These are phyloP conservation scores for Nyleta sp. DNA, from an alignment of 2,888 invertebrate species.

Conservation along the genomic window DNA sequence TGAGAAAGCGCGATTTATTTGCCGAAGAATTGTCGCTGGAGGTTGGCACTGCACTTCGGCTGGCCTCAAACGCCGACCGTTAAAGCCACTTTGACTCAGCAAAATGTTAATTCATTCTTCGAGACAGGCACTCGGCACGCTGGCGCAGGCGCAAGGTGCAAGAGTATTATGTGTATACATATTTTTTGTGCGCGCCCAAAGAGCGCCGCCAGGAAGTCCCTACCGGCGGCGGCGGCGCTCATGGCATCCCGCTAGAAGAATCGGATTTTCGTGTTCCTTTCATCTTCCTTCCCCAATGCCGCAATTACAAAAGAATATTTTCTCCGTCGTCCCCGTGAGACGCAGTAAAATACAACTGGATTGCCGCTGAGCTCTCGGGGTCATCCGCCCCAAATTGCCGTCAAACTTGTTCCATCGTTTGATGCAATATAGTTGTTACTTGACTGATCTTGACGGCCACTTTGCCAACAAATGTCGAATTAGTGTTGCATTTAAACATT, in stretches of 20 bases:
- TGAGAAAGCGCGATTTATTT: slow-evolving; percentile 52
- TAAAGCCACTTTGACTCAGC: slow-evolving; percentile 67
- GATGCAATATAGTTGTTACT: slow-evolving; percentile 48
- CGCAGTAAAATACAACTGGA: slow-evolving; percentile 41
- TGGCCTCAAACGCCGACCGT: slow-evolving; percentile 50
- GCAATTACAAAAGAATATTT: slow-evolving; percentile 61
- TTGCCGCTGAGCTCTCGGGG: slow-evolving; percentile 11
- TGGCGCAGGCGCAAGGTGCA: slow-evolving; percentile 60
- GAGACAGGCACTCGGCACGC: slow-evolving; percentile 55
- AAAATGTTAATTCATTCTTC: slow-evolving; percentile 68
- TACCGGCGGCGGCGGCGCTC: slow-evolving; percentile 39
- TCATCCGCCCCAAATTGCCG: slow-evolving; percentile 36
- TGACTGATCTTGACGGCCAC: slow-evolving; percentile 40
- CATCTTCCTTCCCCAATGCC: slow-evolving; percentile 49
- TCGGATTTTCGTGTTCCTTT: slow-evolving; percentile 62
- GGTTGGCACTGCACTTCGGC: slow-evolving; percentile 45
- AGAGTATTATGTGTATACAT: slow-evolving; percentile 62
- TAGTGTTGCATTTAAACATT: slow-evolving; percentile 34
- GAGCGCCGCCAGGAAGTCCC: slow-evolving; percentile 61
- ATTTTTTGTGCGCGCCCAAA: slow-evolving; percentile 55
- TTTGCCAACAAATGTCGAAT: slow-evolving; percentile 42
- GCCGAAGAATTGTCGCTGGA: slow-evolving; percentile 48
- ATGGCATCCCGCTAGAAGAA: slow-evolving; percentile 45
- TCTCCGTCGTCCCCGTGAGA: slow-evolving; percentile 21
- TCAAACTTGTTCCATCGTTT: slow-evolving; percentile 48